Conservation (phyloP, 2,797 vertebrate species). For the Spinibarbus caldwelli region DNA sequence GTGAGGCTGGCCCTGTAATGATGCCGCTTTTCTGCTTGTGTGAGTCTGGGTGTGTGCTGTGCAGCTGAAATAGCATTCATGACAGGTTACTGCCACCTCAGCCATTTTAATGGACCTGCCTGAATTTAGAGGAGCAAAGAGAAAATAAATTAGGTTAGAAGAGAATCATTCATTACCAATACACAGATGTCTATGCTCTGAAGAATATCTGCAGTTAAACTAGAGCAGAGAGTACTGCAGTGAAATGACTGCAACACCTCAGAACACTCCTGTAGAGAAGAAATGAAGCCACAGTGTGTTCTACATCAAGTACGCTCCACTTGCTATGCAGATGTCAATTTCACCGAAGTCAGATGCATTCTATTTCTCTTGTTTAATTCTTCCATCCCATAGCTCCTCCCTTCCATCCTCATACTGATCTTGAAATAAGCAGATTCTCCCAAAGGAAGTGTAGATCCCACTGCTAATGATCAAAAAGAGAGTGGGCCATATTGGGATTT, state of each 20-base stretch:
- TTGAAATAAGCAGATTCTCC: constrained; percentile 2
- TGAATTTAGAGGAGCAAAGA: neutral
- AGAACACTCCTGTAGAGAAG: neutral
- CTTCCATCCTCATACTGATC: neutral
- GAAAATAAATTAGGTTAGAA: constrained; percentile 3
- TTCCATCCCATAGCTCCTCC: neutral
- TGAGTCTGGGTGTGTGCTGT: constrained; percentile 12
- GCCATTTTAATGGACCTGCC: neutral
- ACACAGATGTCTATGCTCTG: neutral
- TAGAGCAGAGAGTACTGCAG: constrained; percentile 18
- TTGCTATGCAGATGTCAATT: constrained; percentile 6
- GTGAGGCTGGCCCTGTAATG: constrained; percentile 31
- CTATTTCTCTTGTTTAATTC: constrained; percentile 14
- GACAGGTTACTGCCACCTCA: neutral
- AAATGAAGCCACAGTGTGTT: neutral
- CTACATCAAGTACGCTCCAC: neutral
- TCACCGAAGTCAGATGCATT: constrained; percentile 2
- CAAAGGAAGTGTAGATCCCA: constrained; percentile 20
- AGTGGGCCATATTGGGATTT: constrained; percentile 2
- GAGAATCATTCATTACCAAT: neutral
- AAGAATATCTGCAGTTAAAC: constrained; percentile 17
- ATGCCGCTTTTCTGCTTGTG: neutral
- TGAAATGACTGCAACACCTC: constrained; percentile 14
- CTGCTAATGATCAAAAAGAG: constrained; percentile 39
- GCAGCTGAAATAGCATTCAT: neutral